Evolutionary conservation across 2,797 vertebrate genomes (phyloP).

Genomic region (Hafferia zeledoni): DNA sequence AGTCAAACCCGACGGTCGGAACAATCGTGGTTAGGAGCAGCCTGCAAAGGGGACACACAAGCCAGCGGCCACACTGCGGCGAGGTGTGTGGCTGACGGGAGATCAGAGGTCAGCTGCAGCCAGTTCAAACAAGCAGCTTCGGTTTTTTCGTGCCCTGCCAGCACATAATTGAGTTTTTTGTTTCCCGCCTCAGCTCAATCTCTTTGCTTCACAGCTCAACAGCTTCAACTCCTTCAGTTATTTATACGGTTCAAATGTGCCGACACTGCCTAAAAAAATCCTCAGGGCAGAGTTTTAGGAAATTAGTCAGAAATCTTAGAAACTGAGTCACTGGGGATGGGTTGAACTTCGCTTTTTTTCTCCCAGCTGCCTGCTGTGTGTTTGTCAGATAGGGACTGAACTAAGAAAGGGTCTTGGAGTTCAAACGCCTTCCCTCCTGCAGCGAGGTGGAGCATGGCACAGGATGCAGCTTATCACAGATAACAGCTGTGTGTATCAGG

Average conservation of each 20-base stretch:
- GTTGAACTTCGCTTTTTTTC: neutral
- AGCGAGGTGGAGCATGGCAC: slow-evolving; percentile 17
- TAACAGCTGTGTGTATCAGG: slow-evolving; percentile 16
- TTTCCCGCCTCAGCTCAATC: neutral
- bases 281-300: slow-evolving; percentile 17
- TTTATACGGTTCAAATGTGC: neutral
- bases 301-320: slow-evolving; percentile 39
- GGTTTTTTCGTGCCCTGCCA: neutral
- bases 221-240: neutral
- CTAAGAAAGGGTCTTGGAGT: slow-evolving; percentile 17
- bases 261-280: neutral
- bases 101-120: neutral
- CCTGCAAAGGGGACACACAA: neutral
- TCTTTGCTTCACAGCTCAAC: neutral
- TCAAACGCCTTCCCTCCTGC: slow-evolving; percentile 34
- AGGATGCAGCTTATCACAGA: slow-evolving; percentile 49
- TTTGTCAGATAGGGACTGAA: slow-evolving; percentile 33
- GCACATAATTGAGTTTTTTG: neutral
- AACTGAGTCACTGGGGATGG: slow-evolving; percentile 23
- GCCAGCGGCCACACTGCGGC: neutral
- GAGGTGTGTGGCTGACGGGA: neutral
- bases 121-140: neutral
- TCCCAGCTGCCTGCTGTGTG: slow-evolving; percentile 47
- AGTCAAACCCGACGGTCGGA: neutral
- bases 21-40: rapidly evolving